These are phyloP conservation scores for Gastracanthus pulcherrimus DNA, from an alignment of 2,888 invertebrate genomes.

Conservation along the genomic window DNA sequence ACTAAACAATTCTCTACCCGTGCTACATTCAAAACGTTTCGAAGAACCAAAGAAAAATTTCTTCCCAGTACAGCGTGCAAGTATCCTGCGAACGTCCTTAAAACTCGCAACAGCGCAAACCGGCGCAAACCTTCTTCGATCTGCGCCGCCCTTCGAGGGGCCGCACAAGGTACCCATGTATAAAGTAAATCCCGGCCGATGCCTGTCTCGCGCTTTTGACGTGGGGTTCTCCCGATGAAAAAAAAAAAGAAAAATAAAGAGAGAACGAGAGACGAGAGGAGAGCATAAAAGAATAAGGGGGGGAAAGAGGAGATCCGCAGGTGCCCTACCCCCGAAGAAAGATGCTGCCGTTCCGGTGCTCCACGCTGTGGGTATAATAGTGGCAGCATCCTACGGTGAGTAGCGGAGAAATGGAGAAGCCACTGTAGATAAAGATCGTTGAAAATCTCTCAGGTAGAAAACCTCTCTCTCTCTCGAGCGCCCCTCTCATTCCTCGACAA, in stretches of 20 bases:
- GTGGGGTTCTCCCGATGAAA: neutral
- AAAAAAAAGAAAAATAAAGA: neutral
- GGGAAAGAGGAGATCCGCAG: slow-evolving; percentile 12
- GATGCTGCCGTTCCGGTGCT: neutral
- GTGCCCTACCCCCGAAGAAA: neutral
- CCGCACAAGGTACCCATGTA: too few species aligned
- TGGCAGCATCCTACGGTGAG: too few species aligned
- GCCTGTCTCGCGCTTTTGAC: neutral
- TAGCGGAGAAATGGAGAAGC: slow-evolving; percentile 29
- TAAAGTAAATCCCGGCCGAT: neutral
- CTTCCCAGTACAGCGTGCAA: too few species aligned
- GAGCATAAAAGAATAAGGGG: neutral
- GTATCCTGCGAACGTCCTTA: too few species aligned
- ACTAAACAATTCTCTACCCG: too few species aligned
- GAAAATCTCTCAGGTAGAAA: slow-evolving; percentile 38
- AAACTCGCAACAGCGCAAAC: too few species aligned
- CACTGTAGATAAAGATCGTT: slow-evolving; percentile 36
- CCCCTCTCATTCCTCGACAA: neutral
- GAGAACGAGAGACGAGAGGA: neutral
- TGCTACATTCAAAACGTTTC: too few species aligned
- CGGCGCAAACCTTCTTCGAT: too few species aligned
- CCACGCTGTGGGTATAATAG: neutral
- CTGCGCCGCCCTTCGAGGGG: too few species aligned
- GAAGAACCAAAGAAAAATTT: too few species aligned
- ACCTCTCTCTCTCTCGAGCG: neutral